phyloP scores from a whole-genome alignment of 2,888 invertebrate species.

The Aleiodes testaceus region DNA sequence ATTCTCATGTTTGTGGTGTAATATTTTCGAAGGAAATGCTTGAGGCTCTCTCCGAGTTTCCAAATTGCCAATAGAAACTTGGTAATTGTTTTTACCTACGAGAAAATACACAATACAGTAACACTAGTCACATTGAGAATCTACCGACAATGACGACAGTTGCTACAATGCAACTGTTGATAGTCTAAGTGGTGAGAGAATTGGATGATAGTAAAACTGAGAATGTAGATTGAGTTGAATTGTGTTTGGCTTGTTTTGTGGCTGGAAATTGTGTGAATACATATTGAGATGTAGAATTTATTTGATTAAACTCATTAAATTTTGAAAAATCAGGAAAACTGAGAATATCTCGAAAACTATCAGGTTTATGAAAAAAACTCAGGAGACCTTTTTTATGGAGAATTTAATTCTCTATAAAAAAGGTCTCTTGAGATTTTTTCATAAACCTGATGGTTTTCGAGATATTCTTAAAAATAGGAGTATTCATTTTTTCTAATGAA shows the following conservation, averaged over 20 bases:
- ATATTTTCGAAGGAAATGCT: slow-evolving; percentile 57
- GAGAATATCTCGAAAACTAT: too few relatives aligned
- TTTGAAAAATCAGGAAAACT: too few relatives aligned
- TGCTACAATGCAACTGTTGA: slow-evolving; percentile 26
- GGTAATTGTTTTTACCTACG: slow-evolving; percentile 58
- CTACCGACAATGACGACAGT: slow-evolving; percentile 38
- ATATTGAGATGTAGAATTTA: too few relatives aligned
- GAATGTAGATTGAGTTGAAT: slow-evolving; percentile 27
- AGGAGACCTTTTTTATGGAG: too few relatives aligned
- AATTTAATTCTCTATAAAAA: too few relatives aligned
- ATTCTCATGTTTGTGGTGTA: slow-evolving; percentile 41
- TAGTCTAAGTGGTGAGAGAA: slow-evolving; percentile 31
- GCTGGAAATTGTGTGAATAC: too few relatives aligned
- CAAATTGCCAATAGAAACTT: slow-evolving; percentile 63
- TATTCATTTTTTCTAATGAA: too few relatives aligned
- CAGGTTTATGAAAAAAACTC: too few relatives aligned
- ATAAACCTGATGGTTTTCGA: too few relatives aligned
- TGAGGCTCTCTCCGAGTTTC: slow-evolving; percentile 51
- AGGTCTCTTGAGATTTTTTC: too few relatives aligned
- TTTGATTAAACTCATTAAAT: too few relatives aligned
- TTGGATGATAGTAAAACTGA: slow-evolving; percentile 4
- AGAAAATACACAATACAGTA: slow-evolving; percentile 20
- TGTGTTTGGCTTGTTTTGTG: slow-evolving; percentile 7
- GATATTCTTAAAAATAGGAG: too few relatives aligned
- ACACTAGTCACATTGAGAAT: slow-evolving; percentile 21